A percentile compares a stretch with the other conserved stretches of the same genome.
phyloP scores from a whole-genome alignment of 2,797 vertebrate genomes.

The Enteromius mattozi region DNA sequence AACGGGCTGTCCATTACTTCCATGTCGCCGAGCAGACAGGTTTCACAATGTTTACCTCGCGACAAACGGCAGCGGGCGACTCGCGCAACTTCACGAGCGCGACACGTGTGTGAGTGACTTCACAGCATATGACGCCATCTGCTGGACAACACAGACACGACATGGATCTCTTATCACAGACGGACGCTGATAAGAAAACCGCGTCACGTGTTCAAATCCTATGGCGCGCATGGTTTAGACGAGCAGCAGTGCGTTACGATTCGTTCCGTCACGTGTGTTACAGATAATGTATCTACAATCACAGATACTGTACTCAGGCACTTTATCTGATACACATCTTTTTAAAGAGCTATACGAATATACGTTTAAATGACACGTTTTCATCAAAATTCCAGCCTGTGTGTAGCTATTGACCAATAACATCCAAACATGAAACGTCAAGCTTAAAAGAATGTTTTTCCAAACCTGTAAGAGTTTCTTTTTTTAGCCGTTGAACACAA shows the following conservation, averaged over 20 bases:
- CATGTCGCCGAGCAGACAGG: not conserved
- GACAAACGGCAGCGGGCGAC: not conserved
- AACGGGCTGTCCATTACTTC: conserved; percentile 38
- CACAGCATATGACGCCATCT: conserved; percentile 47
- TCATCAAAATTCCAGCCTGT: not conserved
- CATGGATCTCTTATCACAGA: not conserved
- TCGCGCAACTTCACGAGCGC: conserved; percentile 27
- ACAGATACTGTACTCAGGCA: not conserved
- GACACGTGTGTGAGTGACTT: not conserved
- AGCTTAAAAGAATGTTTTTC: not conserved
- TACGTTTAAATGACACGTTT: not conserved
- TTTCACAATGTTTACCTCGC: not conserved
- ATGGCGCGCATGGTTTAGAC: too few relatives aligned
- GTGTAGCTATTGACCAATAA: not conserved
- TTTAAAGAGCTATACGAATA: not conserved
- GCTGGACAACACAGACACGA: conserved; percentile 8
- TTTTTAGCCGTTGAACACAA: not conserved
- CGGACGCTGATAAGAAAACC: not conserved
- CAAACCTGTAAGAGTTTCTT: not conserved
- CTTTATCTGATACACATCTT: not conserved
- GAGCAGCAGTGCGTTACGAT: not conserved
- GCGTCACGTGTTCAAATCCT: not conserved
- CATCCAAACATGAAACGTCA: not conserved
- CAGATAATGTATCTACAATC: not conserved
- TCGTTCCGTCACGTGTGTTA: not conserved